Conservation (phyloP, 2,113 vertebrate species). For the Mormoops blainvillei region DNA sequence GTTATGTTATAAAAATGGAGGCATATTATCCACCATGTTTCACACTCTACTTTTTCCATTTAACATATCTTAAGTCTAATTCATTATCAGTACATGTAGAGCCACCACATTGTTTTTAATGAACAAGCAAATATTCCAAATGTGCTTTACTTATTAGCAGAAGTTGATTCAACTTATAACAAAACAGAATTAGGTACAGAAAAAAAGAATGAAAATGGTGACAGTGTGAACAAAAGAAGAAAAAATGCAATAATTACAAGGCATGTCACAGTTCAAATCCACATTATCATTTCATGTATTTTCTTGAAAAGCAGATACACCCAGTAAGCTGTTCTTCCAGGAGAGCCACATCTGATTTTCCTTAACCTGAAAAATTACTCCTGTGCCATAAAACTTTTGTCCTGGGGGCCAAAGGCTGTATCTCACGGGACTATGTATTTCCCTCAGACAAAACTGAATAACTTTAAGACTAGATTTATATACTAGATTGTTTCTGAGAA, state of each 20-base stretch:
- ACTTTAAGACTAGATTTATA: background rate
- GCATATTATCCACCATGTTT: background rate
- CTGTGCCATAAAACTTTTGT: background rate
- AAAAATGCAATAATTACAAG: background rate
- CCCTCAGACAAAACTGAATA: conserved; percentile 12
- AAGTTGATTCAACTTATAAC: background rate
- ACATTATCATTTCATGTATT: background rate
- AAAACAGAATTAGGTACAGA: conserved; percentile 10
- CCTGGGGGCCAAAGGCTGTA: background rate
- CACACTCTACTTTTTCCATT: background rate
- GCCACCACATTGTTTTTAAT: background rate
- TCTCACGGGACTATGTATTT: background rate
- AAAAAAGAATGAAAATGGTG: background rate
- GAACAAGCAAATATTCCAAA: background rate
- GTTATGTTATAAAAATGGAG: background rate
- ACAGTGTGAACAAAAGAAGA: background rate
- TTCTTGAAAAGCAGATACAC: background rate
- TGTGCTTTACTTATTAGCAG: background rate
- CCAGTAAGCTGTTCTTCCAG: background rate
- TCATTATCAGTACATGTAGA: background rate
- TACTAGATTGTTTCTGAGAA: background rate
- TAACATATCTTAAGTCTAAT: background rate
- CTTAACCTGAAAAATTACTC: conserved; percentile 34
- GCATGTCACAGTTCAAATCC: background rate
- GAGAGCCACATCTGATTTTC: background rate